A percentile compares a stretch with the other conserved stretches of the same genome.
These are phyloP conservation scores for Scylla paramamosain DNA, from an alignment of 1,140 invertebrate species.

Conservation along the genomic window DNA sequence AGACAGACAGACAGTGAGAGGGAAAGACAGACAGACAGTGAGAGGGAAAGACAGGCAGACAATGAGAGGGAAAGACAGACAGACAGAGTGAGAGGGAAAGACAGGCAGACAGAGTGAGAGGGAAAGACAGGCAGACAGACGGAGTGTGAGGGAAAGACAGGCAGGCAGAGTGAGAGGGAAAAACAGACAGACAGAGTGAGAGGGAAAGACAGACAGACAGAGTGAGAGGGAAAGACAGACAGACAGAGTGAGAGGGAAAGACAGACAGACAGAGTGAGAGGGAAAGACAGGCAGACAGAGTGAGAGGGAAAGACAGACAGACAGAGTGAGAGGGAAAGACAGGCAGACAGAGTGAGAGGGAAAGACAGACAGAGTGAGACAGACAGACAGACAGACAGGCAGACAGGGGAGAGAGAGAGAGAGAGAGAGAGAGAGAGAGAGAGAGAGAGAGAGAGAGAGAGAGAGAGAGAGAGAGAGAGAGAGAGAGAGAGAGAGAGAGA, in stretches of 20 bases:
- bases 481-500: neutral
- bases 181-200: neutral
- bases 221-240: neutral
- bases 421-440: conserved; percentile 21
- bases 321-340: neutral
- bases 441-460: neutral
- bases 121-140: too few relatives aligned
- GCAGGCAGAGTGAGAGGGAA: neutral
- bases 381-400: neutral
- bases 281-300: neutral
- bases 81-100: neutral
- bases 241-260: neutral
- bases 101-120: neutral
- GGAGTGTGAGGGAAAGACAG: too few relatives aligned
- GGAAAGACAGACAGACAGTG: neutral
- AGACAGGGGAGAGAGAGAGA: too few relatives aligned
- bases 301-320: neutral
- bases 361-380: neutral
- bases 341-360: neutral
- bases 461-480: neutral
- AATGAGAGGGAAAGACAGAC: too few relatives aligned
- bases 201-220: neutral
- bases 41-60: neutral
- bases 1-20: neutral
- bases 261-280: neutral